A percentile compares a stretch with the other conserved stretches of the same genome.
phyloP scores from a whole-genome alignment of 2,888 invertebrate species.

The Microctonus aethiopoides region DNA sequence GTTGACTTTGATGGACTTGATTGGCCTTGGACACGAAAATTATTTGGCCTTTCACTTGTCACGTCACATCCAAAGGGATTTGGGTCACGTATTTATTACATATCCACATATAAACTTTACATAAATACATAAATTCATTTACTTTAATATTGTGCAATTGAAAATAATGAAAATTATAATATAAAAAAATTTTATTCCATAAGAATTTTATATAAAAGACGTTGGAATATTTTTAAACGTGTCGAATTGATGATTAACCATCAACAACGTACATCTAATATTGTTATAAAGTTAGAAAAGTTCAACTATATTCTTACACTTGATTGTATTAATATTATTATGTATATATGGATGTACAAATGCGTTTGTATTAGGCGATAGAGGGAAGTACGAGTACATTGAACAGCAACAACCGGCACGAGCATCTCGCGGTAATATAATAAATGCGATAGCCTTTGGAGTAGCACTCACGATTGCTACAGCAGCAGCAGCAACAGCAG shows the following conservation, averaged over 20 bases:
- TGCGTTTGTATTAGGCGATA: neutral
- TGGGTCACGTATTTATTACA: conserved; percentile 3
- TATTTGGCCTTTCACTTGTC: conserved; percentile 17
- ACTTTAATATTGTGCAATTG: neutral
- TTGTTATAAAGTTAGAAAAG: conserved; percentile 3
- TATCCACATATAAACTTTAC: neutral
- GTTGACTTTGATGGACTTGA: conserved; percentile 1
- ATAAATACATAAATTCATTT: neutral
- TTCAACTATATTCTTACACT: neutral
- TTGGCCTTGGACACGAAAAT: conserved; percentile 11
- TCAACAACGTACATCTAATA: neutral
- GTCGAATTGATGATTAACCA: conserved; percentile 31
- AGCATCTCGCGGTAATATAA: conserved; percentile 43
- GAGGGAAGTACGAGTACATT: conserved; percentile 27
- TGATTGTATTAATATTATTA: too few species aligned
- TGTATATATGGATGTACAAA: neutral
- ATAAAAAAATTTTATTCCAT: neutral
- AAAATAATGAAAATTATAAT: neutral
- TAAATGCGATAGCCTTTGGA: conserved; percentile 50
- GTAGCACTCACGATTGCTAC: conserved; percentile 27
- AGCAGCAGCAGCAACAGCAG: neutral
- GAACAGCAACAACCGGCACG: conserved; percentile 14
- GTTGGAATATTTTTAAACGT: conserved; percentile 26
- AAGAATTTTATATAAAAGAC: conserved; percentile 6
- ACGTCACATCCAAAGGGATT: neutral